Conservation (phyloP, 2,888 invertebrate genomes). For the Drosophila tripunctata region DNA sequence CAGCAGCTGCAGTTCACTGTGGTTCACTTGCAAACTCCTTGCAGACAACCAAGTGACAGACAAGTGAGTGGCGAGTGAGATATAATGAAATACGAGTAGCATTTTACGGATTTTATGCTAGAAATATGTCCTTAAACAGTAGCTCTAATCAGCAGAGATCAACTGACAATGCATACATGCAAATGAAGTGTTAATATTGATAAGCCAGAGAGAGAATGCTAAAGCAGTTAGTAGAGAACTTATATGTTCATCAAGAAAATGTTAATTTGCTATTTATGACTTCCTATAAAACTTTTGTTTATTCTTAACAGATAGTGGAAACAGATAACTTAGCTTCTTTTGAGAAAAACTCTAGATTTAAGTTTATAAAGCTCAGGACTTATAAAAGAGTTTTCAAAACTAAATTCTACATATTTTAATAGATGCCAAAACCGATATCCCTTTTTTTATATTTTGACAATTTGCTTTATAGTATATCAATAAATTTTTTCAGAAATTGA, state of each 20-base stretch:
- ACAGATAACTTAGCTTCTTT: too few species aligned
- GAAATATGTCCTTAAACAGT: conserved; percentile 15
- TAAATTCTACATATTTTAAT: too few species aligned
- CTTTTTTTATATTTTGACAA: too few species aligned
- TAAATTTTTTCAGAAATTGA: too few species aligned
- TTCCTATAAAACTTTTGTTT: too few species aligned
- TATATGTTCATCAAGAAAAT: neutral
- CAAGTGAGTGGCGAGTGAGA: conserved; percentile 23
- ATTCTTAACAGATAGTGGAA: too few species aligned
- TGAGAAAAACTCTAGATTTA: too few species aligned
- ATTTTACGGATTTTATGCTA: conserved; percentile 23
- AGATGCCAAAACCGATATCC: too few species aligned
- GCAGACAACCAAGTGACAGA: conserved; percentile 29
- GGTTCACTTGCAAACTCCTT: conserved; percentile 22
- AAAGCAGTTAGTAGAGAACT: neutral
- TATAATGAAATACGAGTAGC: neutral
- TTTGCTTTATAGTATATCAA: too few species aligned
- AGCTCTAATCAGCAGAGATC: conserved; percentile 19
- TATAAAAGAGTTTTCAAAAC: too few species aligned
- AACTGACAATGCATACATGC: neutral
- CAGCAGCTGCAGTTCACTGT: conserved; percentile 44
- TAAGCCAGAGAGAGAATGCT: neutral
- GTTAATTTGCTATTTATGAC: too few species aligned
- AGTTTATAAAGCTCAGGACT: too few species aligned
- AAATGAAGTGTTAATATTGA: neutral